Conservation (phyloP, 2,888 invertebrate species). For the Gryllus longicercus region DNA sequence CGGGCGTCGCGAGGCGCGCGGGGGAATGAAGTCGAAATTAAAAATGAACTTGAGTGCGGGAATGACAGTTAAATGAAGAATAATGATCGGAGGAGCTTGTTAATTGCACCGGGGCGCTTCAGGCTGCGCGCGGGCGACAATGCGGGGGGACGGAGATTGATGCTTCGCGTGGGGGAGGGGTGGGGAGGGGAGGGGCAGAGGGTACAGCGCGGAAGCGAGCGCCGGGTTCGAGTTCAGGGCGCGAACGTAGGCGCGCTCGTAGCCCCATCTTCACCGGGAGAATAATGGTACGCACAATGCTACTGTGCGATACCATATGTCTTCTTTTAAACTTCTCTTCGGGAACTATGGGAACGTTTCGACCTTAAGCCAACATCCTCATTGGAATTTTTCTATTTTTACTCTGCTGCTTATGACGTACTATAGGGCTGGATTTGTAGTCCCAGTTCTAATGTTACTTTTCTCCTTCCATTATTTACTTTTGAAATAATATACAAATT, state of each 20-base stretch:
- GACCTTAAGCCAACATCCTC: too few relatives aligned
- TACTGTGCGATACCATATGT: too few relatives aligned
- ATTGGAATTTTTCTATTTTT: too few relatives aligned
- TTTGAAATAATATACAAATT: too few relatives aligned
- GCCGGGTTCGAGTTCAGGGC: background rate
- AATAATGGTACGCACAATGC: too few relatives aligned
- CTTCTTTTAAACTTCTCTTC: too few relatives aligned
- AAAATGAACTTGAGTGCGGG: conserved; percentile 27
- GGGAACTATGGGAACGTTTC: too few relatives aligned
- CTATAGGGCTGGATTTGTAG: too few relatives aligned
- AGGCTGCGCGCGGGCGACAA: conserved; percentile 26
- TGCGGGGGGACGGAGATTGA: conserved; percentile 31
- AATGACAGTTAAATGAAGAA: conserved; percentile 34
- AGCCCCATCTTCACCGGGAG: too few relatives aligned
- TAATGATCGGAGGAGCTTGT: conserved; percentile 30
- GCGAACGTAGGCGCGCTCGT: background rate
- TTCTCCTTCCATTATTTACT: too few relatives aligned
- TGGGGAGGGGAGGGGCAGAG: background rate
- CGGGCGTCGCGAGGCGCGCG: conserved; percentile 18
- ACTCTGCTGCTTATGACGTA: too few relatives aligned
- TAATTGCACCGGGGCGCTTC: conserved; percentile 29
- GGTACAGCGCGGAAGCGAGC: background rate
- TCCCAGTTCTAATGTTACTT: too few relatives aligned
- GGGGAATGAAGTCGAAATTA: conserved; percentile 30
- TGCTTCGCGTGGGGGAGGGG: conserved; percentile 21